These are phyloP conservation scores for Tetheella fluctuosa DNA, from an alignment of 2,888 invertebrate genomes.

Conservation along the genomic window DNA sequence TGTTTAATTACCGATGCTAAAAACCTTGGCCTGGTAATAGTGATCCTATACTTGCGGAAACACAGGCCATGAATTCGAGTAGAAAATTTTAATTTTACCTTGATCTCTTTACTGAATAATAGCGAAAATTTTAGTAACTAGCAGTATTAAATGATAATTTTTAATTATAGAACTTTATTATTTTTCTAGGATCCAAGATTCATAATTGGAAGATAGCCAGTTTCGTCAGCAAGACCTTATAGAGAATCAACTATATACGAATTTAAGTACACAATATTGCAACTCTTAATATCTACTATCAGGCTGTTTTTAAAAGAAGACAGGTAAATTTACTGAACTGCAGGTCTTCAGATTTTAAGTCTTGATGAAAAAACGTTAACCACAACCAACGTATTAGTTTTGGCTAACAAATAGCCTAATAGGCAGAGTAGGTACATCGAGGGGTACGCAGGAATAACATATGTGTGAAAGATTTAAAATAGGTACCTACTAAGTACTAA, in stretches of 20 bases:
- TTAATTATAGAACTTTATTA: constrained; percentile 1
- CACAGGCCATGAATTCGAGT: constrained; percentile 38
- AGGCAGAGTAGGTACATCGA: too few relatives aligned
- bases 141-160: not conserved
- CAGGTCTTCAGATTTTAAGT: too few relatives aligned
- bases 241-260: not conserved
- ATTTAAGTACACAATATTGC: too few relatives aligned
- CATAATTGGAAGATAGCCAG: not conserved
- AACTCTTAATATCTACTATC: too few relatives aligned
- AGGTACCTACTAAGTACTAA: too few relatives aligned
- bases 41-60: constrained; percentile 31
- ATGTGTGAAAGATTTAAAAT: too few relatives aligned
- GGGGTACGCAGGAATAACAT: too few relatives aligned
- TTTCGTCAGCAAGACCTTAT: not conserved
- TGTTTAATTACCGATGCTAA: constrained; percentile 8
- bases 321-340: too few relatives aligned
- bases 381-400: too few relatives aligned
- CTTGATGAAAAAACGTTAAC: too few relatives aligned
- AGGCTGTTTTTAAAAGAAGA: too few relatives aligned
- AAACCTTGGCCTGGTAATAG: constrained; percentile 12
- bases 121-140: constrained; percentile 18
- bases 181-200: not conserved
- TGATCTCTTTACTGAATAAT: constrained; percentile 44
- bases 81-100: constrained; percentile 42
- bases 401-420: too few relatives aligned